Conservation (phyloP, 2,888 invertebrate species). For the Tanytarsus gracilentus region DNA sequence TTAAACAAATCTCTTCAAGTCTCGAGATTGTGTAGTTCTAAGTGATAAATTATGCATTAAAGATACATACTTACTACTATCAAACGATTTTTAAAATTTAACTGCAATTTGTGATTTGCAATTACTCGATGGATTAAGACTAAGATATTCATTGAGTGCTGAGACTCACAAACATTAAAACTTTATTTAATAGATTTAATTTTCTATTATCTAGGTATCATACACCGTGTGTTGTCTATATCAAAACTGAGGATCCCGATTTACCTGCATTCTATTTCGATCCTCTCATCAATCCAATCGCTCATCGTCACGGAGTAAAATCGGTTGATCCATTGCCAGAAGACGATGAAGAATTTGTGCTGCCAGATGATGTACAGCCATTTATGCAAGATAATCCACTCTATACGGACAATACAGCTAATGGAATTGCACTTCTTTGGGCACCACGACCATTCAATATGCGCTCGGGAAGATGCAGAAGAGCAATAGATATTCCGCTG, state of each 20-base stretch:
- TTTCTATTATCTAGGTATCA: slow-evolving; percentile 74
- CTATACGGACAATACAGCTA: slow-evolving; percentile 97
- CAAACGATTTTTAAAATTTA: background rate
- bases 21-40: no score
- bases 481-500: slow-evolving; percentile 94
- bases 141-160: slow-evolving; percentile 41
- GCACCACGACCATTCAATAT: slow-evolving; percentile 97
- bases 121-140: no score
- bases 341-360: slow-evolving; percentile 87
- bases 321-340: slow-evolving; percentile 79
- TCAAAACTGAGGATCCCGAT: slow-evolving; percentile 99
- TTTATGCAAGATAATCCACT: slow-evolving; percentile 90
- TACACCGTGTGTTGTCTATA: slow-evolving; percentile 97
- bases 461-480: slow-evolving; percentile 84
- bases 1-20: no score
- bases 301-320: slow-evolving; percentile 83
- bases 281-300: slow-evolving; percentile 97
- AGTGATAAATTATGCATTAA: slow-evolving; percentile 16
- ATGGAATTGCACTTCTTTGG: slow-evolving; percentile 94
- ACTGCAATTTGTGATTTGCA: no score
- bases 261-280: slow-evolving; percentile 99
- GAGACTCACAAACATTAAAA: slow-evolving; percentile 47
- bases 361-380: slow-evolving; percentile 84
- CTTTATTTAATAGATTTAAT: slow-evolving; percentile 18
- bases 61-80: background rate